Evolutionary conservation across 1,140 invertebrate genomes (phyloP).

Genomic region (honey bee (Apis mellifera)): Amel_HAv3.1 CM009936.2:8442501-8443000

Average conservation of each 20-base stretch:
- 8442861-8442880: not conserved
- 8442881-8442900: no score
- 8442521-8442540: not conserved
- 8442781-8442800: not conserved
- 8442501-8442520: not conserved
- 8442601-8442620: not conserved
- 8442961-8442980: not conserved
- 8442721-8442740: conserved; percentile 1
- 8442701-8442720: conserved; percentile 17
- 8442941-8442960: not conserved
- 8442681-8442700: conserved; percentile 23
- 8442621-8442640: not conserved
- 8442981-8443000: no score
- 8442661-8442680: conserved; percentile 11
- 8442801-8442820: not conserved
- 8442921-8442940: not conserved
- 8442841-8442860: not conserved
- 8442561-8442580: not conserved
- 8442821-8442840: not conserved
- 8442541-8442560: not conserved
- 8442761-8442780: not conserved
- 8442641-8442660: not conserved
- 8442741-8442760: not conserved
- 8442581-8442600: not conserved
- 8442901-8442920: not conserved